Evolutionary conservation across 2,113 vertebrate genomes (phyloP).

Genomic region (Agelaius phoeniceus): DNA sequence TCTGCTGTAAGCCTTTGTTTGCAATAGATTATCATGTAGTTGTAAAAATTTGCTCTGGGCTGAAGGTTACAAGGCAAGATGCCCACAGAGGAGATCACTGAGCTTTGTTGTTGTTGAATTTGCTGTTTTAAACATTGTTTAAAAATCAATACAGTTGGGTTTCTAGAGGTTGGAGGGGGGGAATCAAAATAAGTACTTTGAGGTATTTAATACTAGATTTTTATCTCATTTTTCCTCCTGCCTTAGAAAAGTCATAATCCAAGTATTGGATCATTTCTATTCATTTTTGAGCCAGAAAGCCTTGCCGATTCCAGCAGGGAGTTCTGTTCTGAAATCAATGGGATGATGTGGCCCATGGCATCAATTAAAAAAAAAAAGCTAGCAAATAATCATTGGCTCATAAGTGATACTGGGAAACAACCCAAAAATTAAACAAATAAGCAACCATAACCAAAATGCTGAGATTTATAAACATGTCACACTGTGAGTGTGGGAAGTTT

Average conservation of each 20-base stretch:
- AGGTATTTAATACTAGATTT: constrained; percentile 17
- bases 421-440: constrained; percentile 61
- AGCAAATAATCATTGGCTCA: constrained; percentile 59
- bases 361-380: constrained; percentile 18
- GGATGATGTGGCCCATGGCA: constrained; percentile 22
- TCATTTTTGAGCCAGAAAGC: constrained; percentile 20
- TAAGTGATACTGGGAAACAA: constrained; percentile 50
- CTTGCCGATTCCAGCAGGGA: constrained; percentile 27
- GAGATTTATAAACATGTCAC: constrained; percentile 37
- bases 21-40: background rate
- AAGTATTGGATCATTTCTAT: constrained; percentile 39
- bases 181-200: background rate
- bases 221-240: background rate
- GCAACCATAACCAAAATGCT: constrained; percentile 17
- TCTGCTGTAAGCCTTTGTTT: constrained; percentile 52
- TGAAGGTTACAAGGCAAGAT: constrained; percentile 28
- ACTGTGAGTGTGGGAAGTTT: constrained; percentile 20
- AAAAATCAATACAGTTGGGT: background rate
- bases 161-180: background rate
- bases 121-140: constrained; percentile 2
- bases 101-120: background rate
- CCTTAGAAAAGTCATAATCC: constrained; percentile 29
- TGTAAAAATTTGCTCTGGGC: constrained; percentile 30
- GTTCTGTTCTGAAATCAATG: constrained; percentile 55
- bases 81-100: background rate